These are phyloP conservation scores for Pyrgus malvae DNA, from an alignment of 2,888 invertebrate species.

Conservation along the genomic window DNA sequence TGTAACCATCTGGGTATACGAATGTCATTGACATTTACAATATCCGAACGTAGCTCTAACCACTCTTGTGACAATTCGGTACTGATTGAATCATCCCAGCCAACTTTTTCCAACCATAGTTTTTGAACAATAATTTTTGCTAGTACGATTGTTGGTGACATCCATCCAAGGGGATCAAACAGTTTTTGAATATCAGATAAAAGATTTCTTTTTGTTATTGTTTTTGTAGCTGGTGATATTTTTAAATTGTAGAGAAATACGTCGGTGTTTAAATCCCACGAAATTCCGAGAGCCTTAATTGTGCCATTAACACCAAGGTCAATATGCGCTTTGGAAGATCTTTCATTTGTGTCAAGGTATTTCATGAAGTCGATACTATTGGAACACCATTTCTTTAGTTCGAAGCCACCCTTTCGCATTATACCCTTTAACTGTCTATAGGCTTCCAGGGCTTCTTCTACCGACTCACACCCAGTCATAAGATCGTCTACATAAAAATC, in stretches of 20 bases:
- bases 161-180: conserved; percentile 25
- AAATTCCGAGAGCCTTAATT: conserved; percentile 29
- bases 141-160: conserved; percentile 15
- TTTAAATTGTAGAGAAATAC: conserved; percentile 29
- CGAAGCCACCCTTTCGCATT: conserved; percentile 25
- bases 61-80: conserved; percentile 1
- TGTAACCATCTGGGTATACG: conserved; percentile 4
- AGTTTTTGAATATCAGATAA: conserved; percentile 21
- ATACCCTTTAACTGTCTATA: conserved; percentile 12
- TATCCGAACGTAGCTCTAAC: conserved; percentile 1
- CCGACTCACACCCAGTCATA: conserved; percentile 16
- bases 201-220: conserved; percentile 34
- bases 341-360: conserved; percentile 4
- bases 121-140: conserved; percentile 26
- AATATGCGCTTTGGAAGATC: conserved; percentile 18
- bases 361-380: conserved; percentile 28
- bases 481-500: conserved; percentile 31
- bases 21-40: conserved; percentile 1
- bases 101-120: conserved; percentile 22
- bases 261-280: conserved; percentile 33
- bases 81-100: conserved; percentile 23
- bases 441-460: conserved; percentile 17
- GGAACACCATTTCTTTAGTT: conserved; percentile 31
- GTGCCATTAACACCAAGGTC: conserved; percentile 30
- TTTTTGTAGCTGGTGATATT: conserved; percentile 18